Base-by-base conservation (phyloP, 92 coral and sea anemone genomes). In the Epizoanthus scotinus region DNA sequence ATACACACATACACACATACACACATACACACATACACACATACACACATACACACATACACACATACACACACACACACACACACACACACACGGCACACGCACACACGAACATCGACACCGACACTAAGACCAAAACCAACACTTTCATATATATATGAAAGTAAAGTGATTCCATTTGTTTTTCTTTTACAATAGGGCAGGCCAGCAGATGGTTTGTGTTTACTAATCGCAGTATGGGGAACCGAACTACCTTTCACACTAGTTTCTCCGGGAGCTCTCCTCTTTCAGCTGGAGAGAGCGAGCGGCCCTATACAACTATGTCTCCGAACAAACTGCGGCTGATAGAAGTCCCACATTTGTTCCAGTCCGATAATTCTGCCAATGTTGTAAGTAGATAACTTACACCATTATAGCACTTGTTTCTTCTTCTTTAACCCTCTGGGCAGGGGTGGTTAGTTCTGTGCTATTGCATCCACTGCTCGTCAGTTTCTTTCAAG, bases 281-380 rank as follows among this genome's bases (percentile, higher is more conserved):
- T n/a, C 31, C 53, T 13, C 27, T 34, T 42, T 14, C 18, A 18
- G 2, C 68, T 21, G 34, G 68, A 10, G 12, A 47, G 27, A 47
- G 21, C 8, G 50, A 55, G 7, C 57, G 60, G 20, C 31, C 47
- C 7, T 19, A 57, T 28, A 0, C 31, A 28, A 25, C 50, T 47
- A 36, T 0, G 0, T 78, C 83, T 9, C 82, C 84, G 4, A 64
- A 67, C 0, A 64, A 74, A 13, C 71, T 86, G 78, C 82, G 65
- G 47, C 42, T 74, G 52, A 65, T 74, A 15, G 90, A 86, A 50
- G 79, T 67, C 20, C 71, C 86, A 0, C 25, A 66, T 4, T 31
- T 86, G 50, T 86, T 86, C 49, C 60, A 56, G 62, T 73, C 78
- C 21, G 90, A 86, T 42, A 53, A 59, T 8, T 82, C 90, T 3